These are phyloP conservation scores for Xestia rhomboidea DNA, from an alignment of 2,888 invertebrate species.

Conservation along the genomic window DNA sequence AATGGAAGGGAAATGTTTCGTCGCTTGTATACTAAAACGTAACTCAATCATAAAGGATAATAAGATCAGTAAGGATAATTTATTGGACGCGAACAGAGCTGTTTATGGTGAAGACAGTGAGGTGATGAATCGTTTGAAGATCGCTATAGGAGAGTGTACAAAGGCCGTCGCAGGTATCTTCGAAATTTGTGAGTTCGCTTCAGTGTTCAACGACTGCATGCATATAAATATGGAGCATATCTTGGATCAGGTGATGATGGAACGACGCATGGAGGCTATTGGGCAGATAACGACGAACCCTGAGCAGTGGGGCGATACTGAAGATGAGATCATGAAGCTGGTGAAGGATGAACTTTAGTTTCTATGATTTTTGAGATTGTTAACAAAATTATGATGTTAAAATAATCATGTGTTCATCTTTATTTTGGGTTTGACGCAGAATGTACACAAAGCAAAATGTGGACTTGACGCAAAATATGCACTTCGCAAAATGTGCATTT, in stretches of 20 bases:
- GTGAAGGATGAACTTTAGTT: constrained; percentile 84
- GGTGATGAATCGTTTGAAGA: constrained; percentile 78
- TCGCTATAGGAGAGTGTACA: constrained; percentile 80
- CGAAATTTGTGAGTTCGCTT: constrained; percentile 86
- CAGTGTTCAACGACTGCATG: constrained; percentile 88
- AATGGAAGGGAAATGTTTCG: constrained; percentile 85
- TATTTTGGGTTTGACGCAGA: too few relatives aligned
- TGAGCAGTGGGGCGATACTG: constrained; percentile 83
- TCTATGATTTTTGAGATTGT: background rate
- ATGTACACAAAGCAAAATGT: too few relatives aligned
- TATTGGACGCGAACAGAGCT: constrained; percentile 80
- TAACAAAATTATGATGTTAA: background rate
- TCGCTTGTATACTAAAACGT: constrained; percentile 85
- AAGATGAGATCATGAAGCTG: constrained; percentile 83
- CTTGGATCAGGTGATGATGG: constrained; percentile 84
- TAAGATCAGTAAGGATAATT: constrained; percentile 77
- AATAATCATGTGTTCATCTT: background rate
- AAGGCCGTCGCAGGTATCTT: constrained; percentile 80
- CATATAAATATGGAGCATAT: constrained; percentile 88
- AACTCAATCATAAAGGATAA: constrained; percentile 83
- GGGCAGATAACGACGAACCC: constrained; percentile 82
- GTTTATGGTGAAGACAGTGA: constrained; percentile 86
- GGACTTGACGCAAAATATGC: too few relatives aligned
- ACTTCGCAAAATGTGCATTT: too few relatives aligned
- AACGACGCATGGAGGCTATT: constrained; percentile 85